Percentiles rank a stretch among this genome's conserved stretches.
phyloP scores from a whole-genome alignment of 1,140 invertebrate genomes.

The Ephestia elutella region DNA sequence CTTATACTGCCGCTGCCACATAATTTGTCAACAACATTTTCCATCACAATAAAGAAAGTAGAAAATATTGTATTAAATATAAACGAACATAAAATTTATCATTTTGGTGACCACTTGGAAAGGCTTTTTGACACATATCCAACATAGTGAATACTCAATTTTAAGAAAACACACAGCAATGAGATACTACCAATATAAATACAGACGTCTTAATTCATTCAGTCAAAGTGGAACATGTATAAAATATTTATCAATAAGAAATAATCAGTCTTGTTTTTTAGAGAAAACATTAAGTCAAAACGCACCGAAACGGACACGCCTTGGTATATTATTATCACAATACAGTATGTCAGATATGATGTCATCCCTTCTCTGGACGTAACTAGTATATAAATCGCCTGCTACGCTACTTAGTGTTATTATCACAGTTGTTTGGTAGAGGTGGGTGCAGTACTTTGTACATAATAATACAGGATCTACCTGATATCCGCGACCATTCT shows the following conservation, averaged over 20 bases:
- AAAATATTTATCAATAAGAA: slow-evolving; percentile 75
- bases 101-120: slow-evolving; percentile 66
- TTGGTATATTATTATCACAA: slow-evolving; percentile 72
- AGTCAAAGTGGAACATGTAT: slow-evolving; percentile 72
- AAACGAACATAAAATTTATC: slow-evolving; percentile 43
- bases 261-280: slow-evolving; percentile 75
- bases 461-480: slow-evolving; percentile 67
- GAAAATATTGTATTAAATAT: slow-evolving; percentile 43
- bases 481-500: slow-evolving; percentile 55
- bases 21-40: slow-evolving; percentile 70
- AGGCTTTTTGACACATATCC: slow-evolving; percentile 71
- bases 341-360: slow-evolving; percentile 76
- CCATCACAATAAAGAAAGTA: slow-evolving; percentile 60
- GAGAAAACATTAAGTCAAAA: slow-evolving; percentile 71
- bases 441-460: slow-evolving; percentile 75
- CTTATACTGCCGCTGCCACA: slow-evolving; percentile 65
- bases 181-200: slow-evolving; percentile 69
- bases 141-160: slow-evolving; percentile 71
- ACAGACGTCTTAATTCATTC: slow-evolving; percentile 70
- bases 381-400: slow-evolving; percentile 75
- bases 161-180: slow-evolving; percentile 59
- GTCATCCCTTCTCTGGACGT: slow-evolving; percentile 75
- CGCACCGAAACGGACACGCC: slow-evolving; percentile 52
- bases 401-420: slow-evolving; percentile 76
- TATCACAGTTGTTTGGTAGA: slow-evolving; percentile 76